Evolutionary conservation across 2,113 vertebrate species (phyloP), one percentile per base, ranked within the genome.

Genomic region (Platichthys flesus): DNA sequence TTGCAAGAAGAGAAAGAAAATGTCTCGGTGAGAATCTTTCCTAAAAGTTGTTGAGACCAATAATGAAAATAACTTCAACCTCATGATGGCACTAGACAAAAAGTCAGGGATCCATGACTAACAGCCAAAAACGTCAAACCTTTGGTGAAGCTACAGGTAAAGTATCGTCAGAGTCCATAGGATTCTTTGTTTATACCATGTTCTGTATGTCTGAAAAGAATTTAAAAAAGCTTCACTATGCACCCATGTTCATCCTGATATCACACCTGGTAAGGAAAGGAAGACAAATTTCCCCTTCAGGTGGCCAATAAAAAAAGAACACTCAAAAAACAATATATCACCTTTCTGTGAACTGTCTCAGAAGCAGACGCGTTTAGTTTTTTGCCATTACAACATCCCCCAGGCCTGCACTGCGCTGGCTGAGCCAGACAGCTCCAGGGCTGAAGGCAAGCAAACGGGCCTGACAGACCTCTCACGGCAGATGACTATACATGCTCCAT

Each of bases 311-410:
- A 79, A 83, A 83, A 75, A 56, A 51, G 71, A 26, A 69, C 3
- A 57, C 21, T 2, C 26, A 20, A 74, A 76, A 68, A 67, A 23
- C 12, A 63, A 20, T 23, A 61, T 57, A 85, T 80, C 78, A 78
- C 81, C 83, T 86, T 83, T 75, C 47, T 62, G 18, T 79, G 75
- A 87, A 85, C 74, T 55, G 5, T 9, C 49, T 64, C 40, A 52
- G 21, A 49, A 78, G 66, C 68, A 77, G 80, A 83, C 28, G 20
- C 52, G 23, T 63, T 72, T 59, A 67, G 55, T 69, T 85, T 31
- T 2, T 88, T 79, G 67, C 66, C 71, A 89, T 74, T 71, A 87
- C 88, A 82, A 28, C 79, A 86, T 85, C 76, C 58, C 71, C 67
- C 47, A 84, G 83, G 58, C 72, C 59, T 82, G 66, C 54, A 64